Evolutionary conservation across 2,888 invertebrate genomes (phyloP).

Genomic region (Nomada ferruginata): DNA sequence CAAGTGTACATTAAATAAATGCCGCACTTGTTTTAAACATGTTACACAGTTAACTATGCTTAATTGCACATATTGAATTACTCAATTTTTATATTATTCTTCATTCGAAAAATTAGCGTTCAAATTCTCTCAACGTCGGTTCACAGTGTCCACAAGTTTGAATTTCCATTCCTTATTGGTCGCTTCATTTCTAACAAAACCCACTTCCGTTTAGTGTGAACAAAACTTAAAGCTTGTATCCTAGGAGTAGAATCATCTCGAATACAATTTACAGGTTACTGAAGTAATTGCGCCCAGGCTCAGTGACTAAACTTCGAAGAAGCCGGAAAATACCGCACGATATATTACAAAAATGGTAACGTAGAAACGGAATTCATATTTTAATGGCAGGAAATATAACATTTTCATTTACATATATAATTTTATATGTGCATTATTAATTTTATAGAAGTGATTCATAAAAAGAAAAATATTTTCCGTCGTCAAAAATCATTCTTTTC

Average conservation of each 20-base stretch:
- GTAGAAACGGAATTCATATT: background rate
- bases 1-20: background rate
- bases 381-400: background rate
- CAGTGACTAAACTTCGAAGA: conserved; percentile 28
- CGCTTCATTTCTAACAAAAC: background rate
- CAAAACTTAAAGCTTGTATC: conserved; percentile 23
- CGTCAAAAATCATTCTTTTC: background rate
- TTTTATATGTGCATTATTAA: background rate
- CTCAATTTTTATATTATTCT: background rate
- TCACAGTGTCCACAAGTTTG: background rate
- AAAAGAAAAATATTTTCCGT: background rate
- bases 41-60: background rate
- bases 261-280: conserved; percentile 55
- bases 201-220: conserved; percentile 25
- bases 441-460: conserved; percentile 1
- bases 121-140: background rate
- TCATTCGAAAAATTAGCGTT: background rate
- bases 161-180: conserved; percentile 26
- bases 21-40: background rate
- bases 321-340: conserved; percentile 14
- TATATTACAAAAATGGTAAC: conserved; percentile 58
- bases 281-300: conserved; percentile 36
- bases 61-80: background rate
- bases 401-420: background rate
- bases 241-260: conserved; percentile 54